These are phyloP conservation scores for Brachionus paranguensis DNA, from an alignment of 1,140 invertebrate genomes.

Conservation along the genomic window DNA sequence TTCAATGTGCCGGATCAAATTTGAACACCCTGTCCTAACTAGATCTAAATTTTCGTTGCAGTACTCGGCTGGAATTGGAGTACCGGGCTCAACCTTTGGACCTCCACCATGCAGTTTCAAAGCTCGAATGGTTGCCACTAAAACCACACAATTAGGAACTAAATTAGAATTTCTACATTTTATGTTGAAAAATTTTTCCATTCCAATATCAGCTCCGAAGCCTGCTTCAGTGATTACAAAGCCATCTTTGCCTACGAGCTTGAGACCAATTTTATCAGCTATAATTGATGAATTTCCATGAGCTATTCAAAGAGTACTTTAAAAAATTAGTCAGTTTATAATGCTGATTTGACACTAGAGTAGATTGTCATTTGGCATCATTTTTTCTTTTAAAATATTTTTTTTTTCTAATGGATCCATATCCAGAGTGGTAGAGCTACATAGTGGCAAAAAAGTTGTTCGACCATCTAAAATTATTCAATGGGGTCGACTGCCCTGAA, in stretches of 20 bases:
- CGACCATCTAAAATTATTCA: too few species aligned
- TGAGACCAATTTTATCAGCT: constrained; percentile 86
- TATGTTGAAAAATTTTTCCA: constrained; percentile 99
- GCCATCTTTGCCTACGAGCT: constrained; percentile 82
- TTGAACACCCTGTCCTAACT: constrained; percentile 77
- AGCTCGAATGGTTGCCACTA: constrained; percentile 86
- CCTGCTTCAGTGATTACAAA: constrained; percentile 94
- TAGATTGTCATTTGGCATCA: too few species aligned
- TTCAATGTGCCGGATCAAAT: constrained; percentile 85
- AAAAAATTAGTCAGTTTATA: too few species aligned
- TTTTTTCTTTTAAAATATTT: too few species aligned
- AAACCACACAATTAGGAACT: constrained; percentile 78
- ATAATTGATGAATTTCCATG: constrained; percentile 94
- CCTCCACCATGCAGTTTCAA: constrained; percentile 98
- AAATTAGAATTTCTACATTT: constrained; percentile 85
- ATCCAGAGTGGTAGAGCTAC: too few species aligned
- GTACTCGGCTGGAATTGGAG: constrained; percentile 76
- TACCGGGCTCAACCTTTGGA: constrained; percentile 74
- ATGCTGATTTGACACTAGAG: too few species aligned
- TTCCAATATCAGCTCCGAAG: constrained; percentile 95
- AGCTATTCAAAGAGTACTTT: constrained; percentile 57
- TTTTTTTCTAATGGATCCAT: too few species aligned
- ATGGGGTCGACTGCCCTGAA: too few species aligned
- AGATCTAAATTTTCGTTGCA: constrained; percentile 75
- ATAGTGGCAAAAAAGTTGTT: too few species aligned